Base-by-base conservation (phyloP, 2,888 invertebrate species). In the Dastarcus helophoroides region DNA sequence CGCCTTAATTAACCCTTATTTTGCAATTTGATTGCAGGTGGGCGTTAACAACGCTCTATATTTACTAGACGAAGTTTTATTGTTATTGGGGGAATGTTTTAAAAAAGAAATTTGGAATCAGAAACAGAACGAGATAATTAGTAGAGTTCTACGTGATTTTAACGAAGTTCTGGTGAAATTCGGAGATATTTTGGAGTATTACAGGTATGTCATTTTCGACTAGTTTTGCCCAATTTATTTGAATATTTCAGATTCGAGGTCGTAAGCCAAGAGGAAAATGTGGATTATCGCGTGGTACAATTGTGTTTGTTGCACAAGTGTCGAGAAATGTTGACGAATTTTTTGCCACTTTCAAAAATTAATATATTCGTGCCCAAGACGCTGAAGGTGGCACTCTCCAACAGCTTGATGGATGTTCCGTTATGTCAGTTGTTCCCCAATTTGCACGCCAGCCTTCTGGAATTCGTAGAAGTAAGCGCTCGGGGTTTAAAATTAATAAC, bases 181-280 rank as follows among this genome's bases (percentile, higher is more conserved):
- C 36, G 76, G 74, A 8, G 74, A 73, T 35, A 53, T 69, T 22
- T 44, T 74, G 21, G 62, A 60, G 36, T 68, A 69, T 51, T 70
- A 67, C 44, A 65, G 68, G 72, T 44, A 65, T 68, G 72, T 49
- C 38, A 43, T 22, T 14, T 19, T 33, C 22, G 6, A 11, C 25
- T 14, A 22, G n/a, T n/a, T n/a, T n/a, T n/a, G n/a, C n/a, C 8
- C 23, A 27, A 33, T 33, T 23, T 2, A n/a, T 21, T 25, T 22
- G 10, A 12, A 9, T 16, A 8, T 54, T 53, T 37, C 38, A 58
- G 60, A 38, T 33, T 60, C 15, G 54, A 57, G 40, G 50, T 52
- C 2, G 35, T 47, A 13, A 47, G 51, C 13, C 48, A 46, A 10
- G 55, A 58, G 36, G 41, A 34, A 8, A 52, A 57, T 36, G 35